Evolutionary conservation across 1,140 invertebrate genomes (phyloP).

Genomic region (Dryas iulia): DNA sequence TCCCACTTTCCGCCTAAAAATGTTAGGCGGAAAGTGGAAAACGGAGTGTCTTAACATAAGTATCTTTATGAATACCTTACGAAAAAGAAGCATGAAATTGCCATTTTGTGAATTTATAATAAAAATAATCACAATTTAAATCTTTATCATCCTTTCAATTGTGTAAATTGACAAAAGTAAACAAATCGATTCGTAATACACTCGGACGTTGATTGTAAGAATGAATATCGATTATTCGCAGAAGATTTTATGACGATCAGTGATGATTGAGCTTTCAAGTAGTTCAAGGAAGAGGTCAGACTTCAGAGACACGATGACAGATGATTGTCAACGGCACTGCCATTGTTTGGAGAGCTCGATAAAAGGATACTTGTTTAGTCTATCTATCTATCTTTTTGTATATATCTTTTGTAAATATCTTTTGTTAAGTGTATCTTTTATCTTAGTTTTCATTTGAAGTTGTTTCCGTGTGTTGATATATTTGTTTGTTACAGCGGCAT

Average conservation of each 20-base stretch:
- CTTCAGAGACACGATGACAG: background rate
- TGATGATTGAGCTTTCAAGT: conserved; percentile 6
- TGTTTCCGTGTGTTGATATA: too few relatives aligned
- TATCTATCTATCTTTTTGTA: background rate
- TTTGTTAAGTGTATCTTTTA: too few relatives aligned
- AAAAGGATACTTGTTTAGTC: background rate
- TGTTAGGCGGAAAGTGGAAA: too few relatives aligned
- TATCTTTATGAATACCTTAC: too few relatives aligned
- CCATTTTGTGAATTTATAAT: too few relatives aligned
- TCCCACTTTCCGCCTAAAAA: too few relatives aligned
- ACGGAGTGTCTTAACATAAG: too few relatives aligned
- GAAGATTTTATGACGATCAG: conserved; percentile 16
- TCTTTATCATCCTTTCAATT: background rate
- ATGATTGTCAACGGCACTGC: background rate
- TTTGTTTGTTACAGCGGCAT: too few relatives aligned
- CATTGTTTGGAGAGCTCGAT: background rate
- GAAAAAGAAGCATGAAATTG: too few relatives aligned
- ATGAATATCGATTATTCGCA: conserved; percentile 25
- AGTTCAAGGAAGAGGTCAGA: conserved; percentile 5
- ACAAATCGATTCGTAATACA: conserved; percentile 21
- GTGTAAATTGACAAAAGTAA: background rate
- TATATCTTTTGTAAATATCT: too few relatives aligned
- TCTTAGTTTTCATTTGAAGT: too few relatives aligned
- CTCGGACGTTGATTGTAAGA: conserved; percentile 11
- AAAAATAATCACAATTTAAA: background rate